phyloP scores from a whole-genome alignment of 2,113 vertebrate species.

The Sturnira hondurensis region DNA sequence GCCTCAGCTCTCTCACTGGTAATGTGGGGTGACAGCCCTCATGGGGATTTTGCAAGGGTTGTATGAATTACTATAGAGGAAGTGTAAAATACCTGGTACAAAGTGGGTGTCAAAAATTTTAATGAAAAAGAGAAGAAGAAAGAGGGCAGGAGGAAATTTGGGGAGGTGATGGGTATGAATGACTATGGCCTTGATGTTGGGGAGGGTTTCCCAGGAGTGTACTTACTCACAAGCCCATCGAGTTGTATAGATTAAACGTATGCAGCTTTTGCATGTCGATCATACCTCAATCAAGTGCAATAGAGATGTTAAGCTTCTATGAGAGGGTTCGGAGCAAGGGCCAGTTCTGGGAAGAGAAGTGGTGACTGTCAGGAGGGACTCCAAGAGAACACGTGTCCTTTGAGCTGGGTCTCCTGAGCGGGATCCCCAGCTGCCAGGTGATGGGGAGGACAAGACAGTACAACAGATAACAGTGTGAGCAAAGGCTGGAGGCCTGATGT shows the following conservation, averaged over 20 bases:
- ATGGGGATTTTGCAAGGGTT: background rate
- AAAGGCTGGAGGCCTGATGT: background rate
- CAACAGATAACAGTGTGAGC: fast-evolving
- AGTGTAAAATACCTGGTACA: background rate
- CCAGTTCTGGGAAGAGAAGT: background rate
- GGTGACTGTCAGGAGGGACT: background rate
- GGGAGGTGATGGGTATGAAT: background rate
- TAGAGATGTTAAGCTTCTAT: background rate
- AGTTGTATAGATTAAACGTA: background rate
- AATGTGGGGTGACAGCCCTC: background rate
- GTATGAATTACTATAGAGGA: background rate
- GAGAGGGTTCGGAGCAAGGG: background rate
- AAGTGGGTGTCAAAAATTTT: background rate
- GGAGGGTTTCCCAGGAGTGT: background rate
- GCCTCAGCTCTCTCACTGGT: background rate
- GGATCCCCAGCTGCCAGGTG: background rate
- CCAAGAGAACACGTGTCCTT: background rate
- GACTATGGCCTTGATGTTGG: background rate
- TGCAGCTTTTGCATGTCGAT: background rate
- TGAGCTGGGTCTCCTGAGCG: background rate
- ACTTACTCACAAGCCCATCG: background rate
- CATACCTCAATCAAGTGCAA: background rate
- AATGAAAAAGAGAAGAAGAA: background rate
- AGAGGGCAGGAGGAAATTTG: background rate
- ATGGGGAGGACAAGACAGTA: background rate